Conservation (phyloP, 2,797 vertebrate species). For the Hirundo rustica region DNA sequence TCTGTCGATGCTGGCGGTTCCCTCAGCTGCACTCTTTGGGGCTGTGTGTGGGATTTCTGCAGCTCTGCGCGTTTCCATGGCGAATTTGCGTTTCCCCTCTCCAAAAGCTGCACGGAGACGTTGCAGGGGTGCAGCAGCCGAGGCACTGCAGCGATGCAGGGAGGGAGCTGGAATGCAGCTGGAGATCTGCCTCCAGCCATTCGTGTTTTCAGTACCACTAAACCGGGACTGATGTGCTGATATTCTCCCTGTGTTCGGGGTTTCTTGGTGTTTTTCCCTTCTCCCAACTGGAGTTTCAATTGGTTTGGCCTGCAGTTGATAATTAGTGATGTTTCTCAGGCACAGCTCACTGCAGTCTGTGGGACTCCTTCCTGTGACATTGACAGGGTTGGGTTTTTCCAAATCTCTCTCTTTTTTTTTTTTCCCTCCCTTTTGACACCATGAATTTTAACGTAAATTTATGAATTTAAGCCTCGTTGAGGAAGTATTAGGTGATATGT, state of each 20-base stretch:
- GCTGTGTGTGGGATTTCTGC: neutral
- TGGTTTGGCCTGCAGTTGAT: neutral
- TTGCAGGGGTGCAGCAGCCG: neutral
- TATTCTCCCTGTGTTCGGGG: neutral
- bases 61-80: neutral
- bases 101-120: rapidly evolving
- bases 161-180: neutral
- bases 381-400: neutral
- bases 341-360: neutral
- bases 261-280: neutral
- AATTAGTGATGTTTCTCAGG: neutral
- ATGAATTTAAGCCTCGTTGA: neutral
- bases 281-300: neutral
- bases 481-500: neutral
- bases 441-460: neutral
- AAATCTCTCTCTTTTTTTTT: neutral
- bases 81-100: neutral
- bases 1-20: rapidly evolving
- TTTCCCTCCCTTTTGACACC: neutral
- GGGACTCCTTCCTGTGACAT: neutral
- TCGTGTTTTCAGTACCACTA: neutral
- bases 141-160: neutral
- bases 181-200: neutral
- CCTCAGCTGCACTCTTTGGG: neutral
- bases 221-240: neutral